Percentiles rank a stretch among this genome's conserved stretches.
phyloP scores from a whole-genome alignment of 2,888 invertebrate species.

The Hypolimnas misippus region DNA sequence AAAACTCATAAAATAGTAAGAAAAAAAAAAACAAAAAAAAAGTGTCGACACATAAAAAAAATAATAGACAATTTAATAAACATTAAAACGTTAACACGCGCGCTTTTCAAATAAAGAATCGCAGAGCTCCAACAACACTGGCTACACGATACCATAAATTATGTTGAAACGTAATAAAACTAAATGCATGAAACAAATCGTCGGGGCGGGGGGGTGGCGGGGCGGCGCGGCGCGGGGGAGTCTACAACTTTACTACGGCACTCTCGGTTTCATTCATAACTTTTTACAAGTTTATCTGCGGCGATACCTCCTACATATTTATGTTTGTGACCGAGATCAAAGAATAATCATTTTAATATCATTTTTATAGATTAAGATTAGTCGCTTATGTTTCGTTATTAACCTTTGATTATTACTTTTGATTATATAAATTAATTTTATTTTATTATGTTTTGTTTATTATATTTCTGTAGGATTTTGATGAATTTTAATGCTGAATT shows the following conservation, averaged over 20 bases:
- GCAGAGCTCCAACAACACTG: slow-evolving; percentile 31
- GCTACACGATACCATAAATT: slow-evolving; percentile 61
- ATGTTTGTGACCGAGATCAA: slow-evolving; percentile 76
- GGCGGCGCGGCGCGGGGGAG: slow-evolving; percentile 50
- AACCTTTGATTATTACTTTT: neutral
- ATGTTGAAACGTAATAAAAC: slow-evolving; percentile 78
- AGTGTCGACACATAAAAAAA: slow-evolving; percentile 6
- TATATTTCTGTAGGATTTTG: no score
- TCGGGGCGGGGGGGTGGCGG: slow-evolving; percentile 53
- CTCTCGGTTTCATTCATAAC: slow-evolving; percentile 85
- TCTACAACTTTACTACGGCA: slow-evolving; percentile 82
- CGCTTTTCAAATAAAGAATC: slow-evolving; percentile 31
- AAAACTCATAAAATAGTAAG: slow-evolving; percentile 9
- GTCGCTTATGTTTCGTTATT: neutral
- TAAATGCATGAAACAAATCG: slow-evolving; percentile 79
- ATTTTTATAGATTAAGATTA: slow-evolving; percentile 9
- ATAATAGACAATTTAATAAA: slow-evolving; percentile 27
- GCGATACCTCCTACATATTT: slow-evolving; percentile 82
- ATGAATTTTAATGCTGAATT: no score
- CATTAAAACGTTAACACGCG: slow-evolving; percentile 23
- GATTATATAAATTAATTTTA: slow-evolving; percentile 3
- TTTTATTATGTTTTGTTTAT: neutral
- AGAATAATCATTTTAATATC: slow-evolving; percentile 52
- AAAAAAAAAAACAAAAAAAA: neutral
- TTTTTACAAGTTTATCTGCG: slow-evolving; percentile 84